Base-by-base conservation (phyloP, 1,140 invertebrate genomes). In the Saxidomus purpurata region DNA sequence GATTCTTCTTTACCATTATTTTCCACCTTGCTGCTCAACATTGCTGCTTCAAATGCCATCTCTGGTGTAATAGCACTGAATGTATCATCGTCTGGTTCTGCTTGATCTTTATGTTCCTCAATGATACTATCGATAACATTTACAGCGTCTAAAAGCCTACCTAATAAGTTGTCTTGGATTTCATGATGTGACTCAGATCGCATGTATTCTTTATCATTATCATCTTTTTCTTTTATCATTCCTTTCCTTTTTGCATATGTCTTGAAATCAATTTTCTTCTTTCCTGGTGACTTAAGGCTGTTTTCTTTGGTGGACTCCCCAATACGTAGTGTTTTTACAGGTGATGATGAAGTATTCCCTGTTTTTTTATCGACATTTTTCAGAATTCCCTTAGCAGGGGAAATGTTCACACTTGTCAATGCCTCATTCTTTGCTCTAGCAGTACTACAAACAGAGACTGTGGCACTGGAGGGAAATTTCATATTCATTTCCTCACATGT, bases 201-300 rank as follows among this genome's bases (percentile, higher is more conserved):
- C 67, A 71, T 38, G 28, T 28, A 52, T 31, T 79, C 76, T 36
- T 79, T 79, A 49, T 47, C 71, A 22, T 49, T 43, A 8, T 40
- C 40, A 40, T 43, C n/a, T 36, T 79, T 55, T 36, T 36, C 76
- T 36, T 79, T 52, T 34, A 52, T 79, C 47, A 79, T 34, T 19
- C 31, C 47, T 36, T 79, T 79, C 36, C 76, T 52, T 31, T 52
- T 52, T 55, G 49, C 47, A 55, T 79, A 79, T 59, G 76, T 79
- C 55, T 79, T 55, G 22, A 79, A 79, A 36, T 79, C 76, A 52
- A 79, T 79, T 52, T 79, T 79, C 47, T 79, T 79, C 22, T 79
- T 79, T 34, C 28, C 28, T 31, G 76, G 47, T 31, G 76, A 55
- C 36, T 79, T 79, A 34, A 22, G 1, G n/a, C n/a, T 13, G 19